A percentile compares a stretch with the other conserved stretches of the same genome.
Conservation (phyloP, 2,113 vertebrate genomes). For the Onychorhynchus coronatus region DNA sequence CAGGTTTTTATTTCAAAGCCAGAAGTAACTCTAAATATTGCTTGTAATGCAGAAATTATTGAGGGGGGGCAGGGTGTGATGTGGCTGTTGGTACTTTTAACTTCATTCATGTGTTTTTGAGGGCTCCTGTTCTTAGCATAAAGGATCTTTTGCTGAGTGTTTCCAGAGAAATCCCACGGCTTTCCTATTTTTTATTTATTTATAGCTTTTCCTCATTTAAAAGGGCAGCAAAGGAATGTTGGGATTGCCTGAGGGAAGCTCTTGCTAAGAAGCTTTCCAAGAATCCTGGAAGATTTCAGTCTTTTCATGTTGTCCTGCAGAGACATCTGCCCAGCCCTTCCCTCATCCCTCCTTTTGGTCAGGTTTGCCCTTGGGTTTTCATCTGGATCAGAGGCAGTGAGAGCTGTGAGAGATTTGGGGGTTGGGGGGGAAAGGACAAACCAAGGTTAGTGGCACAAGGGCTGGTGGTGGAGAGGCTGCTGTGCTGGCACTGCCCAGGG, state of each 20-base stretch:
- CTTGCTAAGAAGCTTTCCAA: neutral
- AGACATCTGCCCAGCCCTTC: neutral
- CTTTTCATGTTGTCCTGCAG: neutral
- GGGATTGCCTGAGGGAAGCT: neutral
- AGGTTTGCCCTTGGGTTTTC: neutral
- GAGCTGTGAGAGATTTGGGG: neutral
- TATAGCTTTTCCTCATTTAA: neutral
- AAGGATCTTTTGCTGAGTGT: neutral
- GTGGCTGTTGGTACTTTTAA: neutral
- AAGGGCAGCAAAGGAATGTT: neutral
- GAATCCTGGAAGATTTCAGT: neutral
- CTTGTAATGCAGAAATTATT: neutral
- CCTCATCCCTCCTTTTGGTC: neutral
- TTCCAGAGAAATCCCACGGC: neutral
- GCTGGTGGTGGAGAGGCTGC: neutral
- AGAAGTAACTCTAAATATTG: neutral
- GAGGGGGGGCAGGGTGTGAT: neutral
- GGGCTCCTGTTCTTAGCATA: neutral
- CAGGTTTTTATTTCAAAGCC: neutral
- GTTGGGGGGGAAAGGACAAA: neutral
- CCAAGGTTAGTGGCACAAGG: neutral
- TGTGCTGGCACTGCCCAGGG: neutral
- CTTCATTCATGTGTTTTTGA: rapidly evolving
- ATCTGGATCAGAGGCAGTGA: neutral
- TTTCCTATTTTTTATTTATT: neutral